Evolutionary conservation across 1,140 invertebrate genomes (phyloP).

Genomic region (Adelges cooleyi): DNA sequence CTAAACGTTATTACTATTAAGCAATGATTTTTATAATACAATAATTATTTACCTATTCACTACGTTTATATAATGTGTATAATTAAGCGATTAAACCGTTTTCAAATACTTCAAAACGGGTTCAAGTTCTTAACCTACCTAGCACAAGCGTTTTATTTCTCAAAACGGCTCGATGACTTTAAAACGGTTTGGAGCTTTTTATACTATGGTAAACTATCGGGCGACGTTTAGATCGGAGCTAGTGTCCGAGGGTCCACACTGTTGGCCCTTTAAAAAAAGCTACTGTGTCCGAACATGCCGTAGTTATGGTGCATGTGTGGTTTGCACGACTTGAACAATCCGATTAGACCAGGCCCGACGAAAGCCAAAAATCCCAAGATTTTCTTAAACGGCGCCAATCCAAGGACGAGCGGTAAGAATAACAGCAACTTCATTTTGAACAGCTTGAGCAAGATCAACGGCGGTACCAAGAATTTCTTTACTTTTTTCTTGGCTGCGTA

Average conservation of each 20-base stretch:
- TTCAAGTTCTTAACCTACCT: too few species aligned
- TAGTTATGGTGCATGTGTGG: constrained; percentile 40
- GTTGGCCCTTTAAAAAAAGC: constrained; percentile 35
- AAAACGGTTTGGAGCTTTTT: too few species aligned
- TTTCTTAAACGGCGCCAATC: constrained; percentile 70
- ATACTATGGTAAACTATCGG: too few species aligned
- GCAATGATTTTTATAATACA: too few species aligned
- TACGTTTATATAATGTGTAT: too few species aligned
- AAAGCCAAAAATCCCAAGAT: constrained; percentile 64
- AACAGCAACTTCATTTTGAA: constrained; percentile 71
- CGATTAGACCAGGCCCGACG: constrained; percentile 60
- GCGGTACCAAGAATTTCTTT: constrained; percentile 68
- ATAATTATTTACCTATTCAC: too few species aligned
- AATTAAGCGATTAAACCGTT: too few species aligned
- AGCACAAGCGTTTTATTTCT: too few species aligned
- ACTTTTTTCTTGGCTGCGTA: constrained; percentile 57
- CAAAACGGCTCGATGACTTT: too few species aligned
- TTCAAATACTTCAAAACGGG: too few species aligned
- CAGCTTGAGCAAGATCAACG: constrained; percentile 65
- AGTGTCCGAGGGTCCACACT: background rate
- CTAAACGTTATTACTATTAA: too few species aligned
- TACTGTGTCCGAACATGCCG: constrained; percentile 41
- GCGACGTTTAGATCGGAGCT: constrained; percentile 7
- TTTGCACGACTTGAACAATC: constrained; percentile 65
- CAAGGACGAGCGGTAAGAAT: constrained; percentile 66